These are phyloP conservation scores for Heliothis virescens DNA, from an alignment of 1,140 invertebrate genomes.

Conservation along the genomic window DNA sequence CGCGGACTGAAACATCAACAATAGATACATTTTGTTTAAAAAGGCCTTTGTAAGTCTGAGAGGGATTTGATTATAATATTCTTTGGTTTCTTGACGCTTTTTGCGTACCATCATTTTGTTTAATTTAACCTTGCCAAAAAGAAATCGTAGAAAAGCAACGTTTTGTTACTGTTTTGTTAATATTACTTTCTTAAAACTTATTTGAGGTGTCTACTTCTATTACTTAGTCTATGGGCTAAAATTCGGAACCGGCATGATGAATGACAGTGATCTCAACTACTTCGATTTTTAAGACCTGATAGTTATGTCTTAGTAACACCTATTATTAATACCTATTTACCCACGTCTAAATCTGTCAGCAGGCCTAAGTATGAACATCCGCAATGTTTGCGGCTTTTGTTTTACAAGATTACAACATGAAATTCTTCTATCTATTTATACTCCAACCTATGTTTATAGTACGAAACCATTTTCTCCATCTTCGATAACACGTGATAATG, in stretches of 20 bases:
- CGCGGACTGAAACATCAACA: not conserved
- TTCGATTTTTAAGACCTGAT: too few species aligned
- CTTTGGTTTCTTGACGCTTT: not conserved
- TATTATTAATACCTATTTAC: too few species aligned
- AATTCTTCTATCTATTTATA: conserved; percentile 15
- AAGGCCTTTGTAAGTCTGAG: not conserved
- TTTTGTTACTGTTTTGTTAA: too few species aligned
- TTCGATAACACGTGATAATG: conserved; percentile 21
- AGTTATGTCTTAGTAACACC: too few species aligned
- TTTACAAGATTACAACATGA: not conserved
- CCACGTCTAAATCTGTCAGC: not conserved
- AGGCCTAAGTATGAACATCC: not conserved
- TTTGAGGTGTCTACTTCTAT: too few species aligned
- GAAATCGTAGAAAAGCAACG: too few species aligned
- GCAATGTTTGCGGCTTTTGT: not conserved
- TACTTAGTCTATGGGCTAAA: too few species aligned
- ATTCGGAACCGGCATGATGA: too few species aligned
- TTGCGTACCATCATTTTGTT: too few species aligned
- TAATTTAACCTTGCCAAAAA: too few species aligned
- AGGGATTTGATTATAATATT: conserved; percentile 12
- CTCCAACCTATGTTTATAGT: conserved; percentile 9
- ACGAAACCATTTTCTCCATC: conserved; percentile 30
- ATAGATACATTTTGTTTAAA: conserved; percentile 12
- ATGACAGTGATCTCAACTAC: too few species aligned
- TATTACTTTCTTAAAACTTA: too few species aligned